Conservation (phyloP, 2,113 vertebrate genomes). For the Tachuris rubrigastra region DNA sequence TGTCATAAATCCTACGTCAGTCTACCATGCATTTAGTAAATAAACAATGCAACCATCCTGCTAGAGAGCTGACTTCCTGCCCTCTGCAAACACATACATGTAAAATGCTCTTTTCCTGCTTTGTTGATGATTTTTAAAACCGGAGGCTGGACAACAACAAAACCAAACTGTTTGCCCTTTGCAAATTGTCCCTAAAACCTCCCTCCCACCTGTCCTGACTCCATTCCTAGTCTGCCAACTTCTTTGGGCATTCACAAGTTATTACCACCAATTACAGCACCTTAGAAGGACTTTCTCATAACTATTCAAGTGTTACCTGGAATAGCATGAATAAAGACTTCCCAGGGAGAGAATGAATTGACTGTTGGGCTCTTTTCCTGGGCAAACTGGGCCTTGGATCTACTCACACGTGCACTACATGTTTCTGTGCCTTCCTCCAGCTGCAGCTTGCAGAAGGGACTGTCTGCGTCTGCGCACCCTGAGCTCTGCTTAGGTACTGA, state of each 20-base stretch:
- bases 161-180: neutral
- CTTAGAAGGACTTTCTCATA: neutral
- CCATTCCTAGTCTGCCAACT: neutral
- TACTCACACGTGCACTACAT: rapidly evolving
- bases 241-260: neutral
- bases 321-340: neutral
- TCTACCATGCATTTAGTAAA: neutral
- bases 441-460: neutral
- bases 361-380: neutral
- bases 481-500: neutral
- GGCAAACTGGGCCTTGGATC: neutral
- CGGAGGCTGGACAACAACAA: neutral
- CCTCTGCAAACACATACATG: neutral
- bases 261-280: neutral
- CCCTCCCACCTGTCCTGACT: neutral
- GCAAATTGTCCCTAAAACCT: neutral
- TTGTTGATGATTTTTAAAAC: neutral
- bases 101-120: neutral
- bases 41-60: neutral
- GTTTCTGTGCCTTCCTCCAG: neutral
- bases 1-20: neutral
- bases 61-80: neutral
- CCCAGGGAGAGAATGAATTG: neutral
- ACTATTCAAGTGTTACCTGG: neutral
- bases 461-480: neutral